Base-by-base conservation (phyloP, 1,140 invertebrate species). In the Heterodera schachtii region DNA sequence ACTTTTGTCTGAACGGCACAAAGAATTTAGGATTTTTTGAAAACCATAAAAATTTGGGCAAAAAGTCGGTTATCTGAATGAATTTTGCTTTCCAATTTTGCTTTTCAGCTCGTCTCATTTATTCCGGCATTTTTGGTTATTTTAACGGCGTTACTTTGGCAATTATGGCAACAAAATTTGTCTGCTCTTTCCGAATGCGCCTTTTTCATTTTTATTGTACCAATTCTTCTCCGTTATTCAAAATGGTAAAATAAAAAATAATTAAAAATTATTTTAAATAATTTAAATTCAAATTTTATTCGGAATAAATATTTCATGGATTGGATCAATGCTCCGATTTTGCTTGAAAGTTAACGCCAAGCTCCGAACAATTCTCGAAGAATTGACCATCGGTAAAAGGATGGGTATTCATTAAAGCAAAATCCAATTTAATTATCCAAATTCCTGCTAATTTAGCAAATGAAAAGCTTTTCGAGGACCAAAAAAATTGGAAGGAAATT, bases 81-180 rank as follows among this genome's bases (percentile, higher is more conserved):
- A n/a, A n/a, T n/a, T n/a, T n/a, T n/a, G n/a, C n/a, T n/a, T n/a
- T n/a, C n/a, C n/a, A n/a, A n/a, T n/a, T n/a, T n/a, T n/a, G n/a
- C n/a, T n/a, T 43, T 75, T 47, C 13, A 75, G 74, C 44, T 19
- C 74, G 74, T 19, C 43, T 60, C 16, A 49, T 75, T 19, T 75
- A 75, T 75, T 75, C 44, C 16, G 64, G 64, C 46, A 16, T 75
- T 75, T 47, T 75, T 49, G 74, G 74, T 43, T 47, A 46, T 75
- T 52, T 75, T 31, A 75, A 64, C 6, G 74, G 74, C 11, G 64
- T 64, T 16, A 46, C 64, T 57, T 75, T 75, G 44, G 19, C 64
- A 75, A 75, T 75, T 46, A 75, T 75, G 74, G 43, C 74, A 16
- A 64, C 74, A 75, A 75, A 46, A 75, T 75, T 52, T 75, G 44